Percentiles rank a stretch among this genome's conserved stretches.
These are phyloP conservation scores for Spea bombifrons DNA, from an alignment of 2,113 vertebrate genomes.

Conservation along the genomic window DNA sequence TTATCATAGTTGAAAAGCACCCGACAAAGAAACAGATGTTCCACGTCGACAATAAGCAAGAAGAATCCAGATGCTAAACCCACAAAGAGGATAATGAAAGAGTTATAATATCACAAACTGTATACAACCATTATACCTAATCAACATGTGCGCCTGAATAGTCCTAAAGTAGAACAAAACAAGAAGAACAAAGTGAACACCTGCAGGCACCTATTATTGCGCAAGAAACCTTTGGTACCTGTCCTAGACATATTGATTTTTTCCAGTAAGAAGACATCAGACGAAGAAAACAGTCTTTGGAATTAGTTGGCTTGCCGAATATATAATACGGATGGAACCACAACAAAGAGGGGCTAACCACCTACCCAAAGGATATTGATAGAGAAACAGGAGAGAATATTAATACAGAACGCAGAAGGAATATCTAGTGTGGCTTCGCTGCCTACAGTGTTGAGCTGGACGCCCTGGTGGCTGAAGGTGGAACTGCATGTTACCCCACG, in stretches of 20 bases:
- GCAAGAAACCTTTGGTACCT: constrained; percentile 3
- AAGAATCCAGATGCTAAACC: constrained; percentile 35
- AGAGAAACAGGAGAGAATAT: no score
- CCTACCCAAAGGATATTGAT: no score
- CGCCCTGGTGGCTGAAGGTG: no score
- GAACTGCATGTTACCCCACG: no score
- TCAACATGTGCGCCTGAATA: constrained; percentile 23
- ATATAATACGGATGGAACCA: no score
- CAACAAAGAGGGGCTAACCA: no score
- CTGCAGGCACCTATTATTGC: constrained; percentile 1
- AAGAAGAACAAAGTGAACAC: not conserved
- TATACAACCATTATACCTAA: constrained; percentile 19
- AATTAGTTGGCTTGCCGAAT: not conserved
- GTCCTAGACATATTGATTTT: not conserved
- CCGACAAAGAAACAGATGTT: constrained; percentile 35
- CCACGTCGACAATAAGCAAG: constrained; percentile 22
- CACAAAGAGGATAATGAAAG: constrained; percentile 31
- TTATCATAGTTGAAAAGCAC: constrained; percentile 14
- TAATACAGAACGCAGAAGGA: no score
- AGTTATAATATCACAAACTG: constrained; percentile 20
- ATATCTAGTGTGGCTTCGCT: no score
- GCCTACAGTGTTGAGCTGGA: no score
- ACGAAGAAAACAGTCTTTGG: constrained; percentile 6
- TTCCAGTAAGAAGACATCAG: not conserved
- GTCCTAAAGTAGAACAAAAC: constrained; percentile 15